Percentiles rank a stretch among this genome's conserved stretches.
Conservation (phyloP, 2,888 invertebrate genomes). For the Amorpha juglandis region DNA sequence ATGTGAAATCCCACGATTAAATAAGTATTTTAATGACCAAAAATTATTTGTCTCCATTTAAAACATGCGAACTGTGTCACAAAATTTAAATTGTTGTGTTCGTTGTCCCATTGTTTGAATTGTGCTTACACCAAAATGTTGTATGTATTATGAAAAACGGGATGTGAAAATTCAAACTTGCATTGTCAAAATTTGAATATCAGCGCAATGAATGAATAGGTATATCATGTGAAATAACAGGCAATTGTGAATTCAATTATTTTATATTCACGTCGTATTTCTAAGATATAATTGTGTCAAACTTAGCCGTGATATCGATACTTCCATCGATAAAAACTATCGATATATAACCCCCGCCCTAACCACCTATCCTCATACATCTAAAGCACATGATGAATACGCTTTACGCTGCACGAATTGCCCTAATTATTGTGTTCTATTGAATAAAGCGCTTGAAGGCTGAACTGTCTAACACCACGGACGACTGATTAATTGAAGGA, state of each 20-base stretch:
- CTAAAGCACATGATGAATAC: slow-evolving; percentile 71
- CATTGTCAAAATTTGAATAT: neutral
- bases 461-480: slow-evolving; percentile 32
- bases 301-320: slow-evolving; percentile 29
- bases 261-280: neutral
- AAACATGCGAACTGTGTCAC: slow-evolving; percentile 23
- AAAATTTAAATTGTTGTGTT: neutral
- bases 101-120: slow-evolving; percentile 7
- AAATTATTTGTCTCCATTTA: slow-evolving; percentile 15
- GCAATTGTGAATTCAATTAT: neutral
- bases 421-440: slow-evolving; percentile 52
- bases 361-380: slow-evolving; percentile 50
- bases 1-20: slow-evolving; percentile 3
- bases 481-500: slow-evolving; percentile 46
- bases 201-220: neutral
- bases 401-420: slow-evolving; percentile 64
- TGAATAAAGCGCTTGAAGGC: slow-evolving; percentile 39
- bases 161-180: neutral
- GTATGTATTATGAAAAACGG: slow-evolving; percentile 6
- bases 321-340: slow-evolving; percentile 29
- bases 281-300: neutral
- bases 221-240: neutral
- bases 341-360: slow-evolving; percentile 15
- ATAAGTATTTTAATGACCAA: slow-evolving; percentile 11
- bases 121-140: neutral